Conservation (phyloP, 2,113 vertebrate genomes). For the Pseudopodoces humilis region DNA sequence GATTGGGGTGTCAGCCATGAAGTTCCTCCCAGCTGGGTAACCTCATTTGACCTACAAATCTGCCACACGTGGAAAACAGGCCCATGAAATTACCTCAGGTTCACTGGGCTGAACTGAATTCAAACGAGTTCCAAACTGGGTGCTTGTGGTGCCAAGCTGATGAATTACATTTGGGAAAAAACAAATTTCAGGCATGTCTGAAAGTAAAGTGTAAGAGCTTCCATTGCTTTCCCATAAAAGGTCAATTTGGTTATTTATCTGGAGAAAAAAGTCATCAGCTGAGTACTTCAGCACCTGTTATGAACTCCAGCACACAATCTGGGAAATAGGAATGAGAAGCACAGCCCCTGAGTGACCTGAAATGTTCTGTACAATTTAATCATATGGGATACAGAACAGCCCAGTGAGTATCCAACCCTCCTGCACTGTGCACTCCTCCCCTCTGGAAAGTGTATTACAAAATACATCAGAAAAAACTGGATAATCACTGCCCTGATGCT, state of each 20-base stretch:
- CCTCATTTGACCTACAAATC: accelerated
- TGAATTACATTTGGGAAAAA: not conserved
- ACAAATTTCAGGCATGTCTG: not conserved
- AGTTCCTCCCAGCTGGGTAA: accelerated
- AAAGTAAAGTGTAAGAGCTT: not conserved
- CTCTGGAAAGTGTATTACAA: not conserved
- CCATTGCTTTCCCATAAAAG: not conserved
- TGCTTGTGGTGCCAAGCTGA: not conserved
- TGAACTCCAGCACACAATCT: not conserved
- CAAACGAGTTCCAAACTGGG: not conserved
- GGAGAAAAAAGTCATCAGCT: not conserved
- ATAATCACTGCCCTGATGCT: not conserved
- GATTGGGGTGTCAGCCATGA: not conserved
- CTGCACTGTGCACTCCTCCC: too few species aligned
- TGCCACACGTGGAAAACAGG: not conserved
- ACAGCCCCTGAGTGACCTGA: not conserved
- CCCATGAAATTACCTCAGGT: not conserved
- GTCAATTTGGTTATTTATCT: not conserved
- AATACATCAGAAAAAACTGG: not conserved
- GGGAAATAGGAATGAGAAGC: not conserved
- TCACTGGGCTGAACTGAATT: not conserved
- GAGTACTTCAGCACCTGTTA: not conserved
- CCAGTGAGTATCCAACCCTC: not conserved
- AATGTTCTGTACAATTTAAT: not conserved
- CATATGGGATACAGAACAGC: not conserved